phyloP scores from a whole-genome alignment of 2,888 invertebrate species.

The Criorhina ranunculi region DNA sequence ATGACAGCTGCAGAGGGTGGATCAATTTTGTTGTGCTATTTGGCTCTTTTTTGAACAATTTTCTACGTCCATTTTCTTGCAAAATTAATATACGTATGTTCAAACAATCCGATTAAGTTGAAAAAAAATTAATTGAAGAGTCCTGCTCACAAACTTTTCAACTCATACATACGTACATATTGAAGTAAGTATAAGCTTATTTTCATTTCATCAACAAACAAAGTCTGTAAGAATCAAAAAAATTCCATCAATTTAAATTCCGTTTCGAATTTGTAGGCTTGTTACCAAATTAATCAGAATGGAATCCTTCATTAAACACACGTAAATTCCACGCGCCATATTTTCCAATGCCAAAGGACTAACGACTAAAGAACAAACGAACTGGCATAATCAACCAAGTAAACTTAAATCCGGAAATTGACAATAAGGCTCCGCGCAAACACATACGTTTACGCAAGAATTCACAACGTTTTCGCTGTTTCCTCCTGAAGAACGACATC shows the following conservation, averaged over 20 bases:
- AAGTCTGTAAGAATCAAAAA: neutral
- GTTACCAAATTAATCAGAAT: conserved; percentile 55
- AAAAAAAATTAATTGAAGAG: no score
- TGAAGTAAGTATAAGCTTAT: no score
- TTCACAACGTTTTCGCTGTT: conserved; percentile 32
- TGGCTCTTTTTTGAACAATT: no score
- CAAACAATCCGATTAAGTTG: no score
- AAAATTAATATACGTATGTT: no score
- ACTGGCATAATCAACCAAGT: conserved; percentile 45
- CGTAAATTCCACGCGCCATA: conserved; percentile 4
- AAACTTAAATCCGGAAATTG: conserved; percentile 59
- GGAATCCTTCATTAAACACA: conserved; percentile 56
- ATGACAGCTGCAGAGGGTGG: neutral
- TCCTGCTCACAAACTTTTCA: no score
- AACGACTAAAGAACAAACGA: conserved; percentile 1
- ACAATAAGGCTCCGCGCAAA: conserved; percentile 46
- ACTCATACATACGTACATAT: no score
- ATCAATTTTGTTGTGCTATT: neutral
- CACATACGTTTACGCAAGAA: conserved; percentile 35
- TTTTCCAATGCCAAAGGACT: neutral
- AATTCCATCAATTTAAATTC: conserved; percentile 50
- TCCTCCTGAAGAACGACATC: neutral
- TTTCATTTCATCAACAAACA: no score
- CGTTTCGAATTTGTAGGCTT: conserved; percentile 33
- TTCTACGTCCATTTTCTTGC: no score